Percentiles rank a stretch among this genome's conserved stretches.
phyloP scores from a whole-genome alignment of 2,797 vertebrate genomes.

The Vultur gryphus region DNA sequence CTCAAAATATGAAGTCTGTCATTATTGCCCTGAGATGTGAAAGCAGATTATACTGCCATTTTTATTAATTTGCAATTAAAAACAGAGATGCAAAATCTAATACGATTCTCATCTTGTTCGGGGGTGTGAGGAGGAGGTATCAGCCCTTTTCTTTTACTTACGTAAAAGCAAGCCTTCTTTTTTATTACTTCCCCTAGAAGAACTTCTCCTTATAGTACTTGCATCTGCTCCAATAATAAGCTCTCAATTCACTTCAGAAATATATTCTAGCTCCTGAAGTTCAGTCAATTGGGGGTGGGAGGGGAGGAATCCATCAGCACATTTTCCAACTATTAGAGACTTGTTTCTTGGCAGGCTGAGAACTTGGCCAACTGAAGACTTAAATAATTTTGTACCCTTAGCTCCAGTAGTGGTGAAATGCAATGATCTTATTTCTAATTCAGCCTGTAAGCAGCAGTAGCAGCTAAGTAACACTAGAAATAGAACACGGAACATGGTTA shows the following conservation, averaged over 20 bases:
- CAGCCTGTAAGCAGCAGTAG: background rate
- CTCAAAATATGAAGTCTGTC: background rate
- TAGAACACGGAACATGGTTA: background rate
- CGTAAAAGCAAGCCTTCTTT: slow-evolving; percentile 16
- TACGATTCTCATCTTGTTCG: slow-evolving; percentile 40
- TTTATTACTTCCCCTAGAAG: background rate
- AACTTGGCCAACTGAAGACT: background rate
- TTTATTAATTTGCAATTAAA: slow-evolving; percentile 53
- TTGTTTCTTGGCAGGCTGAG: background rate
- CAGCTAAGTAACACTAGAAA: background rate
- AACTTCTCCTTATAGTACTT: slow-evolving; percentile 40
- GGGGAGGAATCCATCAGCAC: slow-evolving; percentile 14
- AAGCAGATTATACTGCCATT: slow-evolving; percentile 9
- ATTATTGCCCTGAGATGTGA: background rate
- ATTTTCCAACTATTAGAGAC: slow-evolving; percentile 1
- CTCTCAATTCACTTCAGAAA: slow-evolving; percentile 26
- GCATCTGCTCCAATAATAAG: slow-evolving; percentile 34
- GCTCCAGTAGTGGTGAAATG: background rate
- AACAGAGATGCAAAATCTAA: slow-evolving; percentile 33
- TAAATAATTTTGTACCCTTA: background rate
- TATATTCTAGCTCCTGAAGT: slow-evolving; percentile 14
- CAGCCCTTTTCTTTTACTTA: slow-evolving; percentile 31
- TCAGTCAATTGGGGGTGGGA: background rate
- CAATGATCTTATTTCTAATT: background rate
- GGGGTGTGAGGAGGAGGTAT: slow-evolving; percentile 51